Evolutionary conservation across 1,140 invertebrate species (phyloP), one percentile per base, ranked within the genome.

Genomic region (Heliconius hermathena): DNA sequence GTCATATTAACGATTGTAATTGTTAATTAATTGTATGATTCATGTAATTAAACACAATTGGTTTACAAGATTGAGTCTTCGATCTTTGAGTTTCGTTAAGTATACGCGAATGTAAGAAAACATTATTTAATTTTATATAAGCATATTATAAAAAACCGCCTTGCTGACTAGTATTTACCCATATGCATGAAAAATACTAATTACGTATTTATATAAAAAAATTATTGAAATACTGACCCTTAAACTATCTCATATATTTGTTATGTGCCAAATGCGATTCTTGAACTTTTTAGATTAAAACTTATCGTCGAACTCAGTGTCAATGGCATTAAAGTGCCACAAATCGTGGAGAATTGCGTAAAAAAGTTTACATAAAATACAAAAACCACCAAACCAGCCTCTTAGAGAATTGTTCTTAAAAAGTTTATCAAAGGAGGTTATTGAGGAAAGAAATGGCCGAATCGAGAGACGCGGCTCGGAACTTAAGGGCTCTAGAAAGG

Each of bases 331-430:
- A 66, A 66, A 66, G 60, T 66, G 22, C 60, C 60, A 66, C 22
- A 66, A 66, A 29, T 66, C 22, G 60, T 26, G 60, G 11, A 26
- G 60, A 46, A 13, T 29, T 29, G 60, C 60, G 26, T 29, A 66
- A 66, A 66, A 29, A 66, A 66, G 22, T 29, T 66, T 26, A 66
- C 60, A 66, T 66, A 66, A 66, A 66, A 66, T 9, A 66, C 60
- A 66, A 66, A 66, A 66, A 29, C 60, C 26, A 26, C 26, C 26
- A 26, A 26, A 26, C 22, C 22, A 29, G 60, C 60, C 60, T 66
- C 60, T 66, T 66, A 66, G 22, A 11, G 13, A 22, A 29, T 1
- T 26, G 60, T 66, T 29, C 60, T 66, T 26, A 66, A 66, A 66
- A 66, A 66, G 60, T 66, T 66, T 57, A 57, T 22, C 60, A 66